Evolutionary conservation across 2,797 vertebrate species (phyloP).

Genomic region (Graptemys geographica): DNA sequence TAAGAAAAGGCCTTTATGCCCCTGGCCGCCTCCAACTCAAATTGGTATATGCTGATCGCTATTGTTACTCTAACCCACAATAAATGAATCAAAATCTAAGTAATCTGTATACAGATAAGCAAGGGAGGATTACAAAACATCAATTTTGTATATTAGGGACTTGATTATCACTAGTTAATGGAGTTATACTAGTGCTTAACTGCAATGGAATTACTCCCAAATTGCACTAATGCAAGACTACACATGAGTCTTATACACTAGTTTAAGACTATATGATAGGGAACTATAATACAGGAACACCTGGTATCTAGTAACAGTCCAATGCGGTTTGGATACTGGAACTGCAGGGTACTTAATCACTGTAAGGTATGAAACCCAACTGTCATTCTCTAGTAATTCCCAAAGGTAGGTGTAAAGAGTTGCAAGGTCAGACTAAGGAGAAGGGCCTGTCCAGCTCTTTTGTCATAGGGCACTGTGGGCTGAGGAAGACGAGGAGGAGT

Average conservation of each 20-base stretch:
- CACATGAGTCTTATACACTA: background rate
- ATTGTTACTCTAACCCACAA: background rate
- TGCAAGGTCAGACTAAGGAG: accelerated
- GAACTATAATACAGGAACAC: background rate
- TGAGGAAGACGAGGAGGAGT: background rate
- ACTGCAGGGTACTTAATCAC: background rate
- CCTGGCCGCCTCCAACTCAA: background rate
- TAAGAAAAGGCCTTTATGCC: background rate
- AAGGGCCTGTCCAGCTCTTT: background rate
- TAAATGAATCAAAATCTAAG: background rate
- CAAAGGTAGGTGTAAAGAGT: background rate
- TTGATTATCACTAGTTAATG: background rate
- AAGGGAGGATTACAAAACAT: background rate
- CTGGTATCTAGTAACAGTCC: background rate
- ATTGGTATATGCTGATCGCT: background rate
- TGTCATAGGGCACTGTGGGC: background rate
- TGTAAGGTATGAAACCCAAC: background rate
- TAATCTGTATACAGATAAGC: background rate
- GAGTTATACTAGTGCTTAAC: background rate
- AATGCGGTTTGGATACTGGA: background rate
- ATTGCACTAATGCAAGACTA: background rate
- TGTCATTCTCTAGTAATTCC: background rate
- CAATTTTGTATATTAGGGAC: background rate
- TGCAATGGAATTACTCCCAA: background rate
- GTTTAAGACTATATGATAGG: background rate